Evolutionary conservation across 2,888 invertebrate genomes (phyloP), one percentile per base, ranked within the genome.

Genomic region (Eubasilissa splendida): DNA sequence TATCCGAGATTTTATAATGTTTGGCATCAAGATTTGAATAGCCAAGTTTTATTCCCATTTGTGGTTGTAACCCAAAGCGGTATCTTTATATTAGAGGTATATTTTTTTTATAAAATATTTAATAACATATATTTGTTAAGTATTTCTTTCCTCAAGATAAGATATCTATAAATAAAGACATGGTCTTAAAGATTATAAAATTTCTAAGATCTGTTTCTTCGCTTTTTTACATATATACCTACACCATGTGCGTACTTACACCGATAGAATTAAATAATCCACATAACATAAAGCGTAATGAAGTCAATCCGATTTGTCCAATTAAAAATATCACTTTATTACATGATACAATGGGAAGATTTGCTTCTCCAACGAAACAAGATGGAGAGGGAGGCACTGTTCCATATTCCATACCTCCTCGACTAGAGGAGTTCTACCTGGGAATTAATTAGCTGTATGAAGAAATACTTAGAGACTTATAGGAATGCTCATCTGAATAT

Each of bases 271-370:
- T 79, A 42, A 42, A 42, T 81, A 81, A 81, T 83, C 80, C 81
- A 83, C 88, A 88, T 89, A 42, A 42, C 42, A 42, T 42, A 42
- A 42, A 42, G 7, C 42, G 42, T 42, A 88, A 89, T 89, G 88
- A 88, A 87, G 85, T 85, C 86, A 88, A 89, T 88, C 88, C 88
- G 88, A 88, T 89, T 89, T 88, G 87, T 87, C 88, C 88, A 89
- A 89, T 89, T 89, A 89, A 89, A 89, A 88, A 89, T 87, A 85
- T 85, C 80, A 80, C 80, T 78, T 79, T 80, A 80, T 80, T 81
- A 80, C 54, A 65, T 65, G 81, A 78, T 60, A 71, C 68, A 75
- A 79, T 76, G 76, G 63, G 59, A 79, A 80, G 80, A 78, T 78
- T 75, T 77, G 14, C 54, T 42, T 58, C 58, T 73, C 54, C 56